Base-by-base conservation (phyloP, 2,797 vertebrate species). In the Oreochromis grahami region DNA sequence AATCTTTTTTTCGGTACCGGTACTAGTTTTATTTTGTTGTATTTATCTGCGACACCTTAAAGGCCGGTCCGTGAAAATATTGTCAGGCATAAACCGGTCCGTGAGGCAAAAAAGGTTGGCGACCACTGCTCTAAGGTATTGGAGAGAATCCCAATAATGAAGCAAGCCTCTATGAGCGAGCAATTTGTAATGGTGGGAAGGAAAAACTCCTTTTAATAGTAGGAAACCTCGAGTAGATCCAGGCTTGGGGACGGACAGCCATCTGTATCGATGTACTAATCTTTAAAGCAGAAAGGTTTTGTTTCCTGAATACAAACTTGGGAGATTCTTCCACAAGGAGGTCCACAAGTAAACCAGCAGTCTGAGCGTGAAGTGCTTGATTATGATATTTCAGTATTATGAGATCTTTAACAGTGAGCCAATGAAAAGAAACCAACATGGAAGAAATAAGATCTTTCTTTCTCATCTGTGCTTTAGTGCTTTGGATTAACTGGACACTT, bases 241-340 rank as follows among this genome's bases (percentile, higher is more conserved):
- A 60, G 56, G 56, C 15, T 58, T 58, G 3, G 29, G 56, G 29
- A 0, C 5, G 1, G 56, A 7, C 56, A 3, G 5, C 56, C 8
- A 58, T 34, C 5, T 58, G 29, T 5, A 19, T 34, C 19, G 5
- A 60, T 32, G 26, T 17, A 58, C 0, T 34, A 11, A 19, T 60
- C 15, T 32, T 34, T 32, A 34, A 34, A 60, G 29, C 9, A 60
- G 15, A 19, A 34, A 34, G 29, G 29, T 34, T 34, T 34, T 19
- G 29, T 60, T 60, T 34, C 9, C 15, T 1, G 29, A 34, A 58
- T 19, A 19, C 29, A 58, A 60, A 36, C 36, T 36, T 9, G 36
- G 36, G 36, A 36, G 36, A 36, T 36, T 8, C 36, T 36, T 36
- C 36, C 36, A 36, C 8, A 36, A 36, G 36, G 36, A 36, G 8